A percentile compares a stretch with the other conserved stretches of the same genome.
Conservation (phyloP, 2,888 invertebrate species). For the Brachypalpus laphriformis region DNA sequence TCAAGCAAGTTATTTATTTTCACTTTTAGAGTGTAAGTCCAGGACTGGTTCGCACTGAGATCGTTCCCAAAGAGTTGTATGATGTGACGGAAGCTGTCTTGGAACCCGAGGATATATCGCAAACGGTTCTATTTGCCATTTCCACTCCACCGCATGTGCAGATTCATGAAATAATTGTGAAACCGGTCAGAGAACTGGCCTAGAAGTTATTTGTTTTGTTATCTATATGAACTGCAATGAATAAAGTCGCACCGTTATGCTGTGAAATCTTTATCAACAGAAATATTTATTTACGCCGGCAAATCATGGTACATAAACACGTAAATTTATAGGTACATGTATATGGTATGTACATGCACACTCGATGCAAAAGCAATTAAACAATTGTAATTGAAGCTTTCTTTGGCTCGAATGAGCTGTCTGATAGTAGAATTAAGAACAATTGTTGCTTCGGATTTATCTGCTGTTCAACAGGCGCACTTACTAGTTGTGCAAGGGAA, state of each 20-base stretch:
- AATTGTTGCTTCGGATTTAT: no score
- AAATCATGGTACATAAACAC: no score
- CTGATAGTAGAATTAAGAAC: no score
- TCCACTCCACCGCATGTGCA: slow-evolving; percentile 82
- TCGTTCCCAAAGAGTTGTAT: slow-evolving; percentile 59
- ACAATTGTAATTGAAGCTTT: no score
- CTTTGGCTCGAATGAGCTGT: no score
- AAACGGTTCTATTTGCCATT: slow-evolving; percentile 84
- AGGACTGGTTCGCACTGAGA: slow-evolving; percentile 10
- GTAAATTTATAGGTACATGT: no score
- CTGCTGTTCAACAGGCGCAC: no score
- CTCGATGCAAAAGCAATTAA: no score
- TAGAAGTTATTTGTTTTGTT: no score
- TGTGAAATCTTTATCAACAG: not conserved
- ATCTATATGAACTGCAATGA: slow-evolving; percentile 58
- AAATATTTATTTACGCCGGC: no score
- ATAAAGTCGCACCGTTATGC: slow-evolving; percentile 11
- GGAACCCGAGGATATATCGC: slow-evolving; percentile 84
- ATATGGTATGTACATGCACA: no score
- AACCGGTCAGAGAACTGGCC: slow-evolving; percentile 41
- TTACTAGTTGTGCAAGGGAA: no score
- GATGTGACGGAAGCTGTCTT: slow-evolving; percentile 75
- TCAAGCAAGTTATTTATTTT: not conserved
- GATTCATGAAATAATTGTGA: slow-evolving; percentile 48
- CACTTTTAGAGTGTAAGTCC: slow-evolving; percentile 36